Conservation (phyloP, 2,113 vertebrate species). For the Laterallus jamaicensis region DNA sequence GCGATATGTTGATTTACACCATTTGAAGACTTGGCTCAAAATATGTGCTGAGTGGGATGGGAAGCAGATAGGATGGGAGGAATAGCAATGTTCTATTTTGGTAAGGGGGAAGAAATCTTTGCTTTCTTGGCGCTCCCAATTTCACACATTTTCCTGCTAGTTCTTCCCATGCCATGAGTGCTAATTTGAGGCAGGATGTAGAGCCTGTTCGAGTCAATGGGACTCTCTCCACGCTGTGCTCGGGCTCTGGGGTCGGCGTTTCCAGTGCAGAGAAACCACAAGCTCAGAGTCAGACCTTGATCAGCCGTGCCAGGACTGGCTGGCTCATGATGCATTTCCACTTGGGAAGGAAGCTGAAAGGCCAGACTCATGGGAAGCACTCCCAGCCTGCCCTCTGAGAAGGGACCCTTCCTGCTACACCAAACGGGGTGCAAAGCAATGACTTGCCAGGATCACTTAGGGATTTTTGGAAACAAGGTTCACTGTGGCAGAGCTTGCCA, state of each 20-base stretch:
- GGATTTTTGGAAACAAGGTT: neutral
- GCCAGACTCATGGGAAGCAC: neutral
- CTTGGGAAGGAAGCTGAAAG: neutral
- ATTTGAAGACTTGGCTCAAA: constrained; percentile 44
- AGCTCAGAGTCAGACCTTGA: neutral
- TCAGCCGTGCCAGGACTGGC: neutral
- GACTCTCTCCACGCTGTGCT: neutral
- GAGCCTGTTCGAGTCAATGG: constrained; percentile 37
- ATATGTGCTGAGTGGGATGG: constrained; percentile 60
- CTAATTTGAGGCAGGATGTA: constrained; percentile 47
- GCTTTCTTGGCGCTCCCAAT: constrained; percentile 50
- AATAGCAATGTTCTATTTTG: constrained; percentile 65
- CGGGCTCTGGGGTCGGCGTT: neutral
- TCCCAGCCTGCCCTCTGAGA: neutral
- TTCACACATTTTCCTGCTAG: constrained; percentile 57
- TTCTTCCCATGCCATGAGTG: constrained; percentile 34
- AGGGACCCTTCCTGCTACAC: neutral
- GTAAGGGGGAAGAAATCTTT: constrained; percentile 55
- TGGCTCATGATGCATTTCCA: neutral
- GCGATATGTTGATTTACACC: constrained; percentile 61
- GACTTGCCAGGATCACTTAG: neutral
- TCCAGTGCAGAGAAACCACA: neutral
- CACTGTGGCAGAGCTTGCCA: neutral
- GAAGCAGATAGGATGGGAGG: constrained; percentile 41
- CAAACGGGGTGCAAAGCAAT: rapidly evolving